Base-by-base conservation (phyloP, 2,797 vertebrate genomes). In the Astyanax mexicanus region DNA sequence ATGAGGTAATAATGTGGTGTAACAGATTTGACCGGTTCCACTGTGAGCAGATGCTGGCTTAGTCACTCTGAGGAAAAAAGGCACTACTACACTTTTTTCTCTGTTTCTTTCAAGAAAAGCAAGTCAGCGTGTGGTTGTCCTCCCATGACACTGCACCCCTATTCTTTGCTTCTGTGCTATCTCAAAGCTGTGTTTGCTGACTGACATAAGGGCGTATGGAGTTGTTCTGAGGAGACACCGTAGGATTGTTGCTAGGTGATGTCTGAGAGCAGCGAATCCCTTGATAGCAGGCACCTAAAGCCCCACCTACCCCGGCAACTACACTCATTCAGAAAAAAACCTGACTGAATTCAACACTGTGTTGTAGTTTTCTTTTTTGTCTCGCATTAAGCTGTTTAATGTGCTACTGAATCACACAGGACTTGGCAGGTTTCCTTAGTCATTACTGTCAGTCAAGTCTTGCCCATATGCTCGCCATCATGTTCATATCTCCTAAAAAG, bases 181-280 rank as follows among this genome's bases (percentile, higher is more conserved):
- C 27, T 57, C 27, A 35, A 8, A 37, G 55, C 38, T 57, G 69
- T 29, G 49, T 78, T 79, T 65, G 29, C 67, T 80, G 79, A 21
- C 54, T 72, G 54, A 42, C 49, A 69, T 55, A 70, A n/a, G 77
- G 80, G 77, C 71, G 69, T 70, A 83, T 84, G 69, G 72, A 21
- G 54, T 32, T 12, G 55, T 82, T 52, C 75, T 81, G 75, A 84
- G 78, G 78, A 84, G 84, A 74, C 69, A 6, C 79, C 55, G 74
- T 84, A 78, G 84, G n/a, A n/a, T n/a, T 49, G 88, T 91, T 92
- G 89, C 91, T 84, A 90, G 80, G 90, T 70, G 6, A 92, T 80
- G 17, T 78, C 80, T 38, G 21, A 40, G 38, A 64, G 78, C 72
- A 73, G 84, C 77, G 72, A 89, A 88, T 92, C 89, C 88, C 86